phyloP scores from a whole-genome alignment of 2,888 invertebrate genomes.

The Cataglyphis livida region DNA sequence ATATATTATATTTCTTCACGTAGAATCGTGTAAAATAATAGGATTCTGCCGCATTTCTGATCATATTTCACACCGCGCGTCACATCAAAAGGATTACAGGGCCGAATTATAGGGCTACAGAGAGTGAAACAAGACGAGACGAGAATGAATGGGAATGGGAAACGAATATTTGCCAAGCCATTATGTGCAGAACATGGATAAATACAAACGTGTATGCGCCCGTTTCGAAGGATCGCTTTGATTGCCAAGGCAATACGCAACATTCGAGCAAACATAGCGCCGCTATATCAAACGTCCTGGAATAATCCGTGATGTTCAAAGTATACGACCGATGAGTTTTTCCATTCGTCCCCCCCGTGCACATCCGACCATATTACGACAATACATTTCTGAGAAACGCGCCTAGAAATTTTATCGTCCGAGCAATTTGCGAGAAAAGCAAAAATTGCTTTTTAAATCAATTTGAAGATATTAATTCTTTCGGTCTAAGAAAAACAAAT shows the following conservation, averaged over 20 bases:
- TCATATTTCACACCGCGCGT: not conserved
- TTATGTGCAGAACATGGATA: conserved; percentile 40
- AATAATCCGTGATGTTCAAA: conserved; percentile 20
- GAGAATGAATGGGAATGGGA: not conserved
- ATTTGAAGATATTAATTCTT: not conserved
- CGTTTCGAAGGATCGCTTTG: conserved; percentile 28
- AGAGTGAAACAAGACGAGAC: not conserved
- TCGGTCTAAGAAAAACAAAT: too few species aligned
- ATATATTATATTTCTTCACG: not conserved
- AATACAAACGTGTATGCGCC: conserved; percentile 16
- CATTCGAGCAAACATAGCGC: conserved; percentile 18
- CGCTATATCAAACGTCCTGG: conserved; percentile 12
- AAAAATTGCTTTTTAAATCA: not conserved
- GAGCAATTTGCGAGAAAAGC: not conserved
- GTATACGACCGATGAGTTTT: not conserved
- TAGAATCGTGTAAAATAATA: not conserved
- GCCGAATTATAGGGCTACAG: not conserved
- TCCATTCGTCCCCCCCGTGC: not conserved
- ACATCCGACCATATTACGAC: not conserved
- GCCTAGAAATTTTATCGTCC: not conserved
- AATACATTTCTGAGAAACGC: not conserved
- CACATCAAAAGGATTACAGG: not conserved
- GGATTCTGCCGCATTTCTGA: not conserved
- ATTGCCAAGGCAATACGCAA: conserved; percentile 38
- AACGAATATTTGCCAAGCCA: conserved; percentile 29